Evolutionary conservation across 2,888 invertebrate genomes (phyloP), one percentile per base, ranked within the genome.

Genomic region (Philopedon plagiatum): DNA sequence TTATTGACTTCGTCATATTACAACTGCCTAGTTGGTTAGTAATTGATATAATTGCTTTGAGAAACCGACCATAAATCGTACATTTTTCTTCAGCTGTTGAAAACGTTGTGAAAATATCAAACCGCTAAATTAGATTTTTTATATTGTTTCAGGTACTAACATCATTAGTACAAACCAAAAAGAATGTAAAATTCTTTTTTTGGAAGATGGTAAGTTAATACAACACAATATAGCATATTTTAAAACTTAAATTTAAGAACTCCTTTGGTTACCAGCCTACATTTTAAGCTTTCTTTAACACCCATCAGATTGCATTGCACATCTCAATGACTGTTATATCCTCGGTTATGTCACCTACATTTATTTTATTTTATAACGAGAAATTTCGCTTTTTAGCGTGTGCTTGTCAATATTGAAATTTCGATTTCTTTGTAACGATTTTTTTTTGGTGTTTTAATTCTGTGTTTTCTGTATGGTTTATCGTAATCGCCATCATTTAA

Each of bases 371-470:
- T 37, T 37, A 37, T 18, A 37, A 60, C 39, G 23, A 41, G 1
- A 39, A 60, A 41, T 60, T 60, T 60, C 58, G 58, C 58, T 58
- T 39, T 39, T 58, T 58, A 58, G 13, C 58, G n/a, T 19, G 21
- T 39, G 11, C 37, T 58, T 58, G 58, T 34, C 23, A 58, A 58
- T 39, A 58, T 34, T 13, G 23, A 5, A 56, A 18, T 56, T 18
- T 13, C 34, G 18, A 34, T 56, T 56, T 29, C 34, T 18, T 34
- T 29, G 51, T 23, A 8, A n/a, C n/a, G n/a, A n/a, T n/a, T n/a
- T n/a, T n/a, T n/a, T n/a, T n/a, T n/a, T n/a, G n/a, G n/a, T n/a
- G n/a, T n/a, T n/a, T n/a, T n/a, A n/a, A n/a, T n/a, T n/a, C n/a
- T n/a, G n/a, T n/a, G n/a, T n/a, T n/a, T n/a, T n/a, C n/a, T n/a